A percentile compares a stretch with the other conserved stretches of the same genome.
These are phyloP conservation scores for Tetragnatha montana DNA, from an alignment of 2,888 invertebrate genomes.

Conservation along the genomic window DNA sequence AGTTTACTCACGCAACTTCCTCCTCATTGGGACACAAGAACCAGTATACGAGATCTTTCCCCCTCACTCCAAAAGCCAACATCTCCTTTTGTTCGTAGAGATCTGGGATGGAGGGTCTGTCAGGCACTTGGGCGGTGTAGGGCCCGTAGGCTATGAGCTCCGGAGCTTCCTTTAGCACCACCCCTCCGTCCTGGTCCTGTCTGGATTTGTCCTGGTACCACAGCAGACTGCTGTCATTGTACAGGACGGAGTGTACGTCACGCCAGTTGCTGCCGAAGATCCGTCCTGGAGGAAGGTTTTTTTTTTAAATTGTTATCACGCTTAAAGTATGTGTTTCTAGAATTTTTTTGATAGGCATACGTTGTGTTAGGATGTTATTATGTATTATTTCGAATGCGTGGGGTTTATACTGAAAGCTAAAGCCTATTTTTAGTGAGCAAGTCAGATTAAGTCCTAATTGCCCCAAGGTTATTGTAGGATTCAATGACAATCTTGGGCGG, in stretches of 20 bases:
- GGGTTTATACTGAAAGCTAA: no score
- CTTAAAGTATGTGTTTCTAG: no score
- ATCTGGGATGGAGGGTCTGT: conserved; percentile 82
- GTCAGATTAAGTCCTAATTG: no score
- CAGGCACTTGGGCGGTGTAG: conserved; percentile 87
- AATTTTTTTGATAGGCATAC: no score
- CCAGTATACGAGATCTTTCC: conserved; percentile 86
- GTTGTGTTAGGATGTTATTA: no score
- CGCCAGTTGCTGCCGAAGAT: conserved; percentile 88
- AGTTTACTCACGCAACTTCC: conserved; percentile 83
- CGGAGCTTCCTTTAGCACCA: conserved; percentile 85
- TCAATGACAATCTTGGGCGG: no score
- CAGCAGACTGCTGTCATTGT: conserved; percentile 90
- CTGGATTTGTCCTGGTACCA: conserved; percentile 85
- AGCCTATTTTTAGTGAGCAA: no score
- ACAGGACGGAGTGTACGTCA: conserved; percentile 89
- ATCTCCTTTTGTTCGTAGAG: conserved; percentile 84
- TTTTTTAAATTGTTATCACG: no score
- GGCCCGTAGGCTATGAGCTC: conserved; percentile 88
- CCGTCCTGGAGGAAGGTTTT: conserved; percentile 80
- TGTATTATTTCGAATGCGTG: no score
- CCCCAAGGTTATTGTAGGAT: no score
- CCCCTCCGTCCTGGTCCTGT: conserved; percentile 78
- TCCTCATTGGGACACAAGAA: conserved; percentile 86
- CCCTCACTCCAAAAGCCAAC: conserved; percentile 85